These are phyloP conservation scores for Agrypnus murinus DNA, from an alignment of 2,888 invertebrate genomes.

Conservation along the genomic window DNA sequence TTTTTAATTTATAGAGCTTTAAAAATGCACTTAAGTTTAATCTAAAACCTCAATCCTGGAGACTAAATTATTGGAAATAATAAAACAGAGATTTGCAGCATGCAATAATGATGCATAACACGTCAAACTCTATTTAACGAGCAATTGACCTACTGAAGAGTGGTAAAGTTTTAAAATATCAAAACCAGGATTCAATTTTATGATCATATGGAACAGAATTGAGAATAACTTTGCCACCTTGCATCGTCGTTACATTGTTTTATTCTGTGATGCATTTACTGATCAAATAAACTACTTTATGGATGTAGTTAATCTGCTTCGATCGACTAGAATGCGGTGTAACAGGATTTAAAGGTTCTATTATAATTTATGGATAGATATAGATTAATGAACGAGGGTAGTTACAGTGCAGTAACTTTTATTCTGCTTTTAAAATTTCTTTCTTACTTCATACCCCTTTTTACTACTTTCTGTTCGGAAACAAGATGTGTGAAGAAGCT, in stretches of 20 bases:
- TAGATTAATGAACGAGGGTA: not conserved
- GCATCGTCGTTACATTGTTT: conserved; percentile 33
- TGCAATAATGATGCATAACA: conserved; percentile 29
- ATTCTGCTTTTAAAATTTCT: not conserved
- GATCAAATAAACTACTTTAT: conserved; percentile 33
- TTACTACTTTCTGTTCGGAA: too few relatives aligned
- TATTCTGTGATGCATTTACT: conserved; percentile 24
- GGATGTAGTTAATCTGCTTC: conserved; percentile 23
- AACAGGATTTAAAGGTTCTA: conserved; percentile 26
- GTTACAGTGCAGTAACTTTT: not conserved
- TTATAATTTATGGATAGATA: conserved; percentile 19
- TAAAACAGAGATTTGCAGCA: conserved; percentile 16
- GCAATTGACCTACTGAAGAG: conserved; percentile 34
- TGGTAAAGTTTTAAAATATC: conserved; percentile 23
- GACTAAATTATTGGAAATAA: conserved; percentile 6
- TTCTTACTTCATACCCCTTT: not conserved
- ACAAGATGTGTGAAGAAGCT: too few relatives aligned
- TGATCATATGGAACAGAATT: conserved; percentile 27
- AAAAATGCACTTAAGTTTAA: too few relatives aligned
- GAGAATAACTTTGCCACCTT: conserved; percentile 38
- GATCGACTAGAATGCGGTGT: conserved; percentile 23
- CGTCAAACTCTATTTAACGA: conserved; percentile 33
- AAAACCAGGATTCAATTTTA: conserved; percentile 32
- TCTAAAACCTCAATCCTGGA: too few relatives aligned
- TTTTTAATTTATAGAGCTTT: too few relatives aligned